phyloP scores from a whole-genome alignment of 92 coral and sea anemone genomes.

The Phymanthus crucifer region DNA sequence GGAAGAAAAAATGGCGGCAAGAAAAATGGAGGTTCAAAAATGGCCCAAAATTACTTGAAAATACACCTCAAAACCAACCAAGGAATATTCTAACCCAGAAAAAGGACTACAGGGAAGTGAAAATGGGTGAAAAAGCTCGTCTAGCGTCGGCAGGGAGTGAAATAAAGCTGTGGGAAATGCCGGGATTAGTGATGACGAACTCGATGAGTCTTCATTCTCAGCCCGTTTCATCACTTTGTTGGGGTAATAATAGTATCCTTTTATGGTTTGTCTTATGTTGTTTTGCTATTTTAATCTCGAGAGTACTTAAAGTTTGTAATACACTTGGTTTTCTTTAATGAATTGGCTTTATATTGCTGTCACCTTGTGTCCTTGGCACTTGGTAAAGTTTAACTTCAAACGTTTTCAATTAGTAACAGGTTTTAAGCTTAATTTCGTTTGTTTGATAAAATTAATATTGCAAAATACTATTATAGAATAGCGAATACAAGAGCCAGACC shows the following conservation, averaged over 20 bases:
- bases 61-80: neutral
- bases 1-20: conserved; percentile 78
- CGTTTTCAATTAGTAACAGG: too few species aligned
- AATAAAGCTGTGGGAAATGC: conserved; percentile 93
- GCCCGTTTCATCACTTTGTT: conserved; percentile 80
- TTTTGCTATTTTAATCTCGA: neutral
- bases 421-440: neutral
- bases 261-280: neutral
- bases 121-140: conserved; percentile 73
- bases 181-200: conserved; percentile 66
- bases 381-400: neutral
- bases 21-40: conserved; percentile 16
- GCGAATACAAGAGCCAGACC: neutral
- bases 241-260: conserved; percentile 98
- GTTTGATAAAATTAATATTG: neutral
- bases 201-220: conserved; percentile 77
- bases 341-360: neutral
- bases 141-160: conserved; percentile 94
- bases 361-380: neutral
- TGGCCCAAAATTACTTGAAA: conserved; percentile 36
- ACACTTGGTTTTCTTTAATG: neutral
- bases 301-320: neutral
- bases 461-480: neutral
- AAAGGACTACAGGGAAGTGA: neutral
- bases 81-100: conserved; percentile 17